Evolutionary conservation across 2,113 vertebrate genomes (phyloP).

Genomic region (Monarcha castaneiventris): DNA sequence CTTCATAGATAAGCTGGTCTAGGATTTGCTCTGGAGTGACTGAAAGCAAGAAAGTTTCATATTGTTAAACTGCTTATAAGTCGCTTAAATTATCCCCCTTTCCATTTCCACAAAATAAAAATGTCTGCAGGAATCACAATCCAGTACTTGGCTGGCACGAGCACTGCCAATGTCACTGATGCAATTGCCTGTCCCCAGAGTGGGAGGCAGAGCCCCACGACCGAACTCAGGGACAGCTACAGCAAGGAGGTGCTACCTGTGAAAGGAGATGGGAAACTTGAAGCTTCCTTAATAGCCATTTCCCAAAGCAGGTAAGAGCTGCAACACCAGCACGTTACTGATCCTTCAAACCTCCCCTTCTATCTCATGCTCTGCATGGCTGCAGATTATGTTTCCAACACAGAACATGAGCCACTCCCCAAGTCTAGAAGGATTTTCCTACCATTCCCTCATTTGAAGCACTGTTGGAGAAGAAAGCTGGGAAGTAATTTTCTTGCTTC

Average conservation of each 20-base stretch:
- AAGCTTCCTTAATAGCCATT: background rate
- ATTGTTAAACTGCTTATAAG: background rate
- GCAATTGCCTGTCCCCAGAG: background rate
- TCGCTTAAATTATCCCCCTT: background rate
- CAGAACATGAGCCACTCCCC: background rate
- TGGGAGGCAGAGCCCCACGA: background rate
- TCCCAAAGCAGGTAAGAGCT: background rate
- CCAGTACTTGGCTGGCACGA: background rate
- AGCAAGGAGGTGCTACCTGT: background rate
- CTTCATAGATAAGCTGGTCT: background rate
- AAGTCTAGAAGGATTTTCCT: background rate
- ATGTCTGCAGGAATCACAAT: background rate
- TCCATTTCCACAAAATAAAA: background rate
- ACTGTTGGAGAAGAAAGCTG: background rate
- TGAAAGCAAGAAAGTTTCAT: background rate
- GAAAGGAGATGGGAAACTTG: background rate
- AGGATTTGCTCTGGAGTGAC: background rate
- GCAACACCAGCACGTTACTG: background rate
- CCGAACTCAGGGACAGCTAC: background rate
- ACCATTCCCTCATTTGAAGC: background rate
- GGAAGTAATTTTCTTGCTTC: background rate
- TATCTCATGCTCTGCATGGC: background rate
- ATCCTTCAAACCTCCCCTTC: background rate
- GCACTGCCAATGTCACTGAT: background rate
- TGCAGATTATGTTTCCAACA: background rate